Base-by-base conservation (phyloP, 1,140 invertebrate genomes). In the Drosophila lini region DNA sequence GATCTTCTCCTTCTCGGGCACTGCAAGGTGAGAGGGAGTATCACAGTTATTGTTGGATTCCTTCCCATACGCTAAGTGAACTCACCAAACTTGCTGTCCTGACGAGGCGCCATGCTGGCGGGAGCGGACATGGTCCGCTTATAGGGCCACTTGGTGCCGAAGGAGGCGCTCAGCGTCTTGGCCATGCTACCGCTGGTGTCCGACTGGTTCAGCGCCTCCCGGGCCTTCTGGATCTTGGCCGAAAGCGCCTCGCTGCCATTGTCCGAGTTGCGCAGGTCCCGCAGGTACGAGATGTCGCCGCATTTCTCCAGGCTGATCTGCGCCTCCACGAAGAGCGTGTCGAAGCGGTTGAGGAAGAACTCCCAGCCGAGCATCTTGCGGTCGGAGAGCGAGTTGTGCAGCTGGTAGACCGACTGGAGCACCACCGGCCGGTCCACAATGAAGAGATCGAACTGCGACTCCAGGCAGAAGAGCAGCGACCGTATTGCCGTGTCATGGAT, bases 301-400 rank as follows among this genome's bases (percentile, higher is more conserved):
- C 94, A 94, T 92, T 97, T 97, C 88, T 98, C 97, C 69, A 97
- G 93, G 88, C 95, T 96, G 32, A 99, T 96, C 93, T 99, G 98
- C 2, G 98, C 97, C 93, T 99, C 99, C 11, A 99, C 93, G 81
- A 98, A 98, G 3, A 99, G 93, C 0, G 97, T 96, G 91, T 99
- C 99, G 92, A 99, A 99, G 50, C 98, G 95, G 92, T 98, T 98
- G 5, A 99, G 94, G 92, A 99, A 99, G 93, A 99, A 99, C 64
- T 99, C 98, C 98, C 99, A 99, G 2, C 96, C 96, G 8, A 99
- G 94, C 68, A 99, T 97, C 74, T 96, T 95, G 41, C 98, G 94
- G 90, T 99, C 97, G 69, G 96, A 97, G 3, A 99, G 94, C 7
- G 97, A 96, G 91, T 98, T 99, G 86, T 98, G 97, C 3, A 99